phyloP scores from a whole-genome alignment of 1,140 invertebrate species.

The Portunus trituberculatus region DNA sequence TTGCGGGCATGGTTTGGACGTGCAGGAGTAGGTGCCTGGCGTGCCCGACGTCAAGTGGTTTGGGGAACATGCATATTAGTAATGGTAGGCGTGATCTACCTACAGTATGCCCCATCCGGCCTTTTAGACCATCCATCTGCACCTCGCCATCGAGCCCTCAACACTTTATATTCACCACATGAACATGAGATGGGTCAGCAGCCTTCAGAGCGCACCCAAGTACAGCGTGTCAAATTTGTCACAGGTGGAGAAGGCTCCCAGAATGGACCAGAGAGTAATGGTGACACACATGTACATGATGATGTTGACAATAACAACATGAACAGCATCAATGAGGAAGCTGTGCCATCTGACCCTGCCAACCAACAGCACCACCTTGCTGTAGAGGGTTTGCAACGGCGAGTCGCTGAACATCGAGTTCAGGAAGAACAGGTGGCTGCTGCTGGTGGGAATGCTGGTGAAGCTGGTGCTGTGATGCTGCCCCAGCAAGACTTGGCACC shows the following conservation, averaged over 20 bases:
- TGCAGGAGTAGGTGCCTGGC: constrained; percentile 67
- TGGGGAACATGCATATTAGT: constrained; percentile 69
- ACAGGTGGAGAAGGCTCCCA: constrained; percentile 49
- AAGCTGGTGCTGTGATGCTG: constrained; percentile 29
- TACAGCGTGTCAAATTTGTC: constrained; percentile 70
- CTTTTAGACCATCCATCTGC: constrained; percentile 57
- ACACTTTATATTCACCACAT: constrained; percentile 64
- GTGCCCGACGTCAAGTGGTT: constrained; percentile 62
- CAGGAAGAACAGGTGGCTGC: constrained; percentile 61
- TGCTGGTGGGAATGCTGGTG: not conserved
- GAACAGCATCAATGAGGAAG: constrained; percentile 59
- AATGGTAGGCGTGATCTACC: constrained; percentile 63
- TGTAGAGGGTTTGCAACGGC: constrained; percentile 63
- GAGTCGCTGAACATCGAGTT: constrained; percentile 54
- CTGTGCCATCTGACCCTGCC: constrained; percentile 63
- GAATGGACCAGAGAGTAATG: not conserved
- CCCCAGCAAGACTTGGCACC: constrained; percentile 59
- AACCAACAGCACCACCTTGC: constrained; percentile 55
- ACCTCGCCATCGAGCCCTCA: constrained; percentile 67
- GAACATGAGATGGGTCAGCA: constrained; percentile 45
- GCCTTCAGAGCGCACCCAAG: constrained; percentile 32
- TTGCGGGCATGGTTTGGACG: constrained; percentile 67
- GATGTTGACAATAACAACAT: constrained; percentile 41
- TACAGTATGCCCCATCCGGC: constrained; percentile 63
- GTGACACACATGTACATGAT: not conserved